Percentiles rank a stretch among this genome's conserved stretches.
Evolutionary conservation across 2,888 invertebrate genomes (phyloP).

Genomic region (Entomobrya multifasciata): DNA sequence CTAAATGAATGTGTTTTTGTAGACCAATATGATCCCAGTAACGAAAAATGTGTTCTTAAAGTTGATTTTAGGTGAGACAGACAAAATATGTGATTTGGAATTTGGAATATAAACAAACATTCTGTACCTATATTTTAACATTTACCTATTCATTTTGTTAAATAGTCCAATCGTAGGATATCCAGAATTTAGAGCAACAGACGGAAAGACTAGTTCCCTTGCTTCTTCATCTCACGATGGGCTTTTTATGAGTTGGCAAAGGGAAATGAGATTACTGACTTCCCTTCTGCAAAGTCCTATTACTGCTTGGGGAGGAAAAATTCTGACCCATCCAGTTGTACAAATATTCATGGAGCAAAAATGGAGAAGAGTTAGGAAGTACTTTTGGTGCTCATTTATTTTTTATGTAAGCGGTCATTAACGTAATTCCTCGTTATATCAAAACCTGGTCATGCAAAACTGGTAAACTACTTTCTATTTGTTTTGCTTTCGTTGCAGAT

Average conservation of each 20-base stretch:
- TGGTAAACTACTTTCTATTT: not conserved
- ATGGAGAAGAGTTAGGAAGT: constrained; percentile 76
- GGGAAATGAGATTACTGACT: constrained; percentile 71
- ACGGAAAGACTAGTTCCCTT: constrained; percentile 54
- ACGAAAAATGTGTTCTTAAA: constrained; percentile 74
- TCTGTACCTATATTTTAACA: no score
- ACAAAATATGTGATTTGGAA: not conserved
- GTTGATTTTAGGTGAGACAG: constrained; percentile 75
- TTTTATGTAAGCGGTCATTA: constrained; percentile 74
- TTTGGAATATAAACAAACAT: no score
- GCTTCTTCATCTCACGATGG: constrained; percentile 54
- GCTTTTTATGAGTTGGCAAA: constrained; percentile 59
- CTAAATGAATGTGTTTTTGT: constrained; percentile 71
- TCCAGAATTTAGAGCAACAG: constrained; percentile 54
- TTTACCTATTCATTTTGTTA: no score
- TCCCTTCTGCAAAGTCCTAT: constrained; percentile 65
- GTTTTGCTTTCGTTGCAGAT: constrained; percentile 65
- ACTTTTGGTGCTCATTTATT: constrained; percentile 72
- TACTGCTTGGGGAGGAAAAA: constrained; percentile 60
- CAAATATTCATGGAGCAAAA: constrained; percentile 76
- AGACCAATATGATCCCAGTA: constrained; percentile 71
- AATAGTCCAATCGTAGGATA: constrained; percentile 56
- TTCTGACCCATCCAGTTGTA: constrained; percentile 76
- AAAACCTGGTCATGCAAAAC: not conserved
- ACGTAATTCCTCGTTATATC: no score